These are phyloP conservation scores for Aphis craccivora DNA, from an alignment of 1,140 invertebrate species.

Conservation along the genomic window DNA sequence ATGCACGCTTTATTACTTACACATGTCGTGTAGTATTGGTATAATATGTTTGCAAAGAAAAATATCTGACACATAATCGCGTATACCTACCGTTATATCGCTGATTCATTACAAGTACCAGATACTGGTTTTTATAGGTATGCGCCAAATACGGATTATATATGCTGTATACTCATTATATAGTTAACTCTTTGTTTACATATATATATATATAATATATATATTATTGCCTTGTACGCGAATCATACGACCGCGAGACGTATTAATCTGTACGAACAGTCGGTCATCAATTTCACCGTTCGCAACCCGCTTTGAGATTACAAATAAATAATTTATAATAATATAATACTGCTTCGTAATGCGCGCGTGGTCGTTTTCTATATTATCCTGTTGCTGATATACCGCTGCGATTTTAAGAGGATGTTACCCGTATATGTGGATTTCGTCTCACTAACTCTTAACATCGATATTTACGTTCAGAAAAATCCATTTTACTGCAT, in stretches of 20 bases:
- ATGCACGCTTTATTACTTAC: too few species aligned
- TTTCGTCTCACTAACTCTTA: neutral
- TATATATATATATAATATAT: neutral
- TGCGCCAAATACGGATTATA: neutral
- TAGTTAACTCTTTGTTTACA: neutral
- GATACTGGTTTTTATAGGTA: constrained; percentile 18
- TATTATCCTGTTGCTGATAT: neutral
- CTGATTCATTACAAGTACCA: neutral
- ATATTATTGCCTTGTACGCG: neutral
- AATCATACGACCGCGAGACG: neutral
- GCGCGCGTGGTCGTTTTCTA: neutral
- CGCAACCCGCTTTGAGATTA: neutral
- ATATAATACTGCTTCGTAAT: neutral
- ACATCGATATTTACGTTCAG: too few species aligned
- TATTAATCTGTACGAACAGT: neutral
- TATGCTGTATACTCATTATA: neutral
- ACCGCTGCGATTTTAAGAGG: neutral
- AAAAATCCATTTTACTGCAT: too few species aligned
- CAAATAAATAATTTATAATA: constrained; percentile 16
- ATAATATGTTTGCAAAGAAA: neutral
- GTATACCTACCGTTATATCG: constrained; percentile 14
- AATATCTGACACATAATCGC: neutral
- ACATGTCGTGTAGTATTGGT: neutral
- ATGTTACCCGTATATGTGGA: neutral
- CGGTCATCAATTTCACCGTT: neutral